Percentiles rank a stretch among this genome's conserved stretches.
Conservation (phyloP, 2,113 vertebrate genomes). For the Cyprinodon brontotheroides region DNA sequence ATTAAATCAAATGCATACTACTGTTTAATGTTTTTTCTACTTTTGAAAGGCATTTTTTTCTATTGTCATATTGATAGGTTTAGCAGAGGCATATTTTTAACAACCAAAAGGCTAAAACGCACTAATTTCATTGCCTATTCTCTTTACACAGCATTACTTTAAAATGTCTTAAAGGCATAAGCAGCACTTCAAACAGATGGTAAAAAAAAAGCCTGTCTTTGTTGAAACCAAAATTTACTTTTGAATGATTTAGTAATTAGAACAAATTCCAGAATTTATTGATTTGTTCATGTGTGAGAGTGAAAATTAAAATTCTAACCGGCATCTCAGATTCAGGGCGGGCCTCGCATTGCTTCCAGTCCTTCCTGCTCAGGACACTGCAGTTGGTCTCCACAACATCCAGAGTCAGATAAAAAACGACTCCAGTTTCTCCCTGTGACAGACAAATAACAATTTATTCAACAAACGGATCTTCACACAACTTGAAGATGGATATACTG, state of each 20-base stretch:
- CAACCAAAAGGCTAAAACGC: neutral
- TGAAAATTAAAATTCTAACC: constrained; percentile 42
- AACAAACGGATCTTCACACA: neutral
- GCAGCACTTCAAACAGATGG: neutral
- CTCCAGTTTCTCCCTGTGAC: constrained; percentile 60
- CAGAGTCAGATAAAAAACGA: constrained; percentile 75
- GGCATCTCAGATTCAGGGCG: constrained; percentile 34
- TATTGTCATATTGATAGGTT: neutral
- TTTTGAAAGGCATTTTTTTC: too few relatives aligned
- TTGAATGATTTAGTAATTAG: neutral
- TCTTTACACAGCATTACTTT: neutral
- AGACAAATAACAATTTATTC: constrained; percentile 13
- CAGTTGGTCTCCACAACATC: constrained; percentile 79
- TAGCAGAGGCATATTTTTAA: neutral
- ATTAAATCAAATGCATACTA: neutral
- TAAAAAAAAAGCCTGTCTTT: neutral
- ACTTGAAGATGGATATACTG: neutral
- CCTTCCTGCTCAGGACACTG: constrained; percentile 74
- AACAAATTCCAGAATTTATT: neutral
- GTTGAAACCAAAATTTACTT: neutral
- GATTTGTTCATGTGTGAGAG: neutral
- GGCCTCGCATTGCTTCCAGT: constrained; percentile 70
- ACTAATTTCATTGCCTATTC: neutral
- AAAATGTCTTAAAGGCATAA: neutral
- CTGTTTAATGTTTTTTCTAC: neutral